Conservation (phyloP, 1,140 invertebrate genomes). For the Drosophila sp. region DNA sequence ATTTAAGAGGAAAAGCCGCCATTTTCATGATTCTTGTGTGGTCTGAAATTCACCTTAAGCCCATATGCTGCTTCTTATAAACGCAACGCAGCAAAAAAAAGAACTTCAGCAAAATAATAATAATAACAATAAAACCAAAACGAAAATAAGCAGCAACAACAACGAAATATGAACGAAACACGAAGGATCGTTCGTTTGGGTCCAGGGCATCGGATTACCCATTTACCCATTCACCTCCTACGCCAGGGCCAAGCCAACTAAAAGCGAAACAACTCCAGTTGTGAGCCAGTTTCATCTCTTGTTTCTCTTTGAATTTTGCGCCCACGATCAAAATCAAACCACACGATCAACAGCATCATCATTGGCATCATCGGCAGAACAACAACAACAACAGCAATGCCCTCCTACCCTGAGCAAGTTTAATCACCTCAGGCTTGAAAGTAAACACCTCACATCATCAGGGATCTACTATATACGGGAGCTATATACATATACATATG, state of each 20-base stretch:
- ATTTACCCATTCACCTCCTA: slow-evolving; percentile 38
- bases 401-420: slow-evolving; percentile 27
- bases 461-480: neutral
- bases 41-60: slow-evolving; percentile 59
- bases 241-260: slow-evolving; percentile 29
- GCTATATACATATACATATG: neutral
- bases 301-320: slow-evolving; percentile 24
- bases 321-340: slow-evolving; percentile 16
- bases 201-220: slow-evolving; percentile 41
- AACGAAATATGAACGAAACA: slow-evolving; percentile 32
- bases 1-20: slow-evolving; percentile 42
- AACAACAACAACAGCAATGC: slow-evolving; percentile 25
- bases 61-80: slow-evolving; percentile 23
- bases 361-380: neutral
- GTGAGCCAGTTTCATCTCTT: slow-evolving; percentile 2
- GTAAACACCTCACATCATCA: slow-evolving; percentile 45
- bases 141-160: slow-evolving; percentile 7
- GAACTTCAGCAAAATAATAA: slow-evolving; percentile 4
- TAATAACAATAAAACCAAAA: slow-evolving; percentile 8
- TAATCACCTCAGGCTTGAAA: slow-evolving; percentile 54
- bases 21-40: slow-evolving; percentile 64
- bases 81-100: slow-evolving; percentile 4
- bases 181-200: slow-evolving; percentile 13
- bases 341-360: neutral
- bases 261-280: slow-evolving; percentile 3